These are phyloP conservation scores for Plebejus melissa DNA, from an alignment of 2,888 invertebrate genomes.

Conservation along the genomic window DNA sequence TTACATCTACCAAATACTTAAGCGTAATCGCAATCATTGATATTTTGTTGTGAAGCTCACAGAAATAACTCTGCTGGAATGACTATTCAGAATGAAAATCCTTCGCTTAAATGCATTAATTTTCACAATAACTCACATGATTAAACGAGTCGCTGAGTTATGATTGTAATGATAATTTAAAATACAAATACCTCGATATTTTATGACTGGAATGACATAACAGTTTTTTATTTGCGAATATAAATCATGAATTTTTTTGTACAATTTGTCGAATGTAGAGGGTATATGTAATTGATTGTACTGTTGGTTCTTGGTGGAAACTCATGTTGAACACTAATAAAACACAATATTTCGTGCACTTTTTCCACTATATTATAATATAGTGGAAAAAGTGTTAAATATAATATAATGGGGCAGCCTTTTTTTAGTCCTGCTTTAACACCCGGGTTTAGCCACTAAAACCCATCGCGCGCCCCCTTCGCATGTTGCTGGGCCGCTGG, in stretches of 20 bases:
- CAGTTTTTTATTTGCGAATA: neutral
- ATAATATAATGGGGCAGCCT: no score
- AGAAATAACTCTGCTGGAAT: neutral
- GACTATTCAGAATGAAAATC: neutral
- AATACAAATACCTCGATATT: neutral
- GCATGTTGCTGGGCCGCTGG: no score
- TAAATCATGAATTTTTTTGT: neutral
- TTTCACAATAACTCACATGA: neutral
- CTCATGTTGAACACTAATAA: no score
- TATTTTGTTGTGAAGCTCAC: neutral
- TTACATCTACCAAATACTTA: neutral
- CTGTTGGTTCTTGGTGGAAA: no score
- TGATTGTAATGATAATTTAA: neutral
- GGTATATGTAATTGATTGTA: no score
- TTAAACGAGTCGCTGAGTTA: neutral
- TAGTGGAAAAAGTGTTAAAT: no score
- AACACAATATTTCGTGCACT: no score
- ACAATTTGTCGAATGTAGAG: neutral
- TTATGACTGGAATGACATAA: neutral
- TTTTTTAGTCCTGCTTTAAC: no score
- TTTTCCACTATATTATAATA: no score
- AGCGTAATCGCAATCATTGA: neutral
- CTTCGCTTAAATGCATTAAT: conserved; percentile 1
- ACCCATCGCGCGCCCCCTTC: no score
- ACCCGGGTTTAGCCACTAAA: no score